Evolutionary conservation across 2,888 invertebrate species (phyloP), one percentile per base, ranked within the genome.

Genomic region (Troglohyphantes excavatus): DNA sequence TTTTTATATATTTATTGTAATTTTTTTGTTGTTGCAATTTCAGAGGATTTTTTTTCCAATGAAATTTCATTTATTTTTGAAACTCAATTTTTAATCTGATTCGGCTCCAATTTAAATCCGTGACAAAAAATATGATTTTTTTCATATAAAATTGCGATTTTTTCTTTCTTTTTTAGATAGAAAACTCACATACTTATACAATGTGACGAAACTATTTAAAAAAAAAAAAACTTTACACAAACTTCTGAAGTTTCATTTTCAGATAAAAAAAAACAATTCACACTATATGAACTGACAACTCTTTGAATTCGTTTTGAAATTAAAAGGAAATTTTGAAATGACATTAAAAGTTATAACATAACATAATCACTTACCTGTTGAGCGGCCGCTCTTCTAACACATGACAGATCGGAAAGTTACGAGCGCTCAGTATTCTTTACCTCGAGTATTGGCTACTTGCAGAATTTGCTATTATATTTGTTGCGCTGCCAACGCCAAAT

Each of bases 401-500:
- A 61, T 53, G 78, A 21, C 59, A 85, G 63, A 13, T 53, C 43
- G 19, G 67, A 65, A 85, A 43, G 43, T 26, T 63, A 33, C 43
- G 27, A 59, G n/a, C 67, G 68, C 17, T 67, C 68, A 11, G 67
- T 39, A 23, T 67, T 68, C 70, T 68, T 76, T 33, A 33, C n/a
- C 17, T 21, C 29, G 9, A 67, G 68, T 75, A 59, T 53, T n/a
- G 39, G 68, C 27, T 39, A 61, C 59, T 85, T 59, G 61, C 21
- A 68, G 46, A 53, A 27, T 75, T 75, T 23, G 33, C 53, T 63
- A 39, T 63, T 43, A 26, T 83, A 84, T 87, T 72, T 46, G 79
- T 65, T 79, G 72, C 79, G 79, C 79, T 79, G 19, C 43, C 33
- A 79, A 68, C 86, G 86, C 79, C 86, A 70, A 79, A 19, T 53